Evolutionary conservation across 2,888 invertebrate species (phyloP).

Genomic region (Sisyra terminalis): DNA sequence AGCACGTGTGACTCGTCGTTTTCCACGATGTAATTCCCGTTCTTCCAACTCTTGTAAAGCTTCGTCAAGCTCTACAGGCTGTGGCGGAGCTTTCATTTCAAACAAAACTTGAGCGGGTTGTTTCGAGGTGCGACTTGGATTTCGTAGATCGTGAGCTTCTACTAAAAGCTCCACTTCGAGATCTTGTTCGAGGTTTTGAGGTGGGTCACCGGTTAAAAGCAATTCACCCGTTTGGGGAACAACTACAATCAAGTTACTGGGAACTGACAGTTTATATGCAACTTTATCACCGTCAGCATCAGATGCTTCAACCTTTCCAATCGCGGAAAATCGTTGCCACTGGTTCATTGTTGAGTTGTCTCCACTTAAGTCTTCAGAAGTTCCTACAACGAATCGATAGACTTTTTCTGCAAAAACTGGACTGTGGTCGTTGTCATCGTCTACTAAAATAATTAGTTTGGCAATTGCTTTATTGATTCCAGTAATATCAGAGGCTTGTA

Average conservation of each 20-base stretch:
- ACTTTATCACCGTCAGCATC: slow-evolving; percentile 86
- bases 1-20: slow-evolving; percentile 70
- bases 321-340: slow-evolving; percentile 64
- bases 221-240: slow-evolving; percentile 88
- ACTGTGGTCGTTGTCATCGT: slow-evolving; percentile 84
- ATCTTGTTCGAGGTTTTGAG: slow-evolving; percentile 32
- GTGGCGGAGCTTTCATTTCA: slow-evolving; percentile 42
- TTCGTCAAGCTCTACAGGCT: slow-evolving; percentile 36
- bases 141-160: slow-evolving; percentile 67
- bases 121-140: slow-evolving; percentile 51
- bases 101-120: slow-evolving; percentile 61
- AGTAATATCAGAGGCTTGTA: slow-evolving; percentile 65
- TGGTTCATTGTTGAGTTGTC: slow-evolving; percentile 40
- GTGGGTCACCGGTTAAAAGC: slow-evolving; percentile 64
- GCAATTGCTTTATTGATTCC: slow-evolving; percentile 68
- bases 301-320: slow-evolving; percentile 72
- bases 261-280: slow-evolving; percentile 68
- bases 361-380: slow-evolving; percentile 33
- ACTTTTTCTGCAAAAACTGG: slow-evolving; percentile 65
- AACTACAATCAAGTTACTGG: slow-evolving; percentile 70
- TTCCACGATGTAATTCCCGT: slow-evolving; percentile 42
- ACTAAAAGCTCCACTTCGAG: slow-evolving; percentile 54
- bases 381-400: slow-evolving; percentile 63
- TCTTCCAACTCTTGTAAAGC: slow-evolving; percentile 28
- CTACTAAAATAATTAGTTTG: slow-evolving; percentile 56